phyloP scores from a whole-genome alignment of 2,113 vertebrate genomes.

The Triplophysa rosa region DNA sequence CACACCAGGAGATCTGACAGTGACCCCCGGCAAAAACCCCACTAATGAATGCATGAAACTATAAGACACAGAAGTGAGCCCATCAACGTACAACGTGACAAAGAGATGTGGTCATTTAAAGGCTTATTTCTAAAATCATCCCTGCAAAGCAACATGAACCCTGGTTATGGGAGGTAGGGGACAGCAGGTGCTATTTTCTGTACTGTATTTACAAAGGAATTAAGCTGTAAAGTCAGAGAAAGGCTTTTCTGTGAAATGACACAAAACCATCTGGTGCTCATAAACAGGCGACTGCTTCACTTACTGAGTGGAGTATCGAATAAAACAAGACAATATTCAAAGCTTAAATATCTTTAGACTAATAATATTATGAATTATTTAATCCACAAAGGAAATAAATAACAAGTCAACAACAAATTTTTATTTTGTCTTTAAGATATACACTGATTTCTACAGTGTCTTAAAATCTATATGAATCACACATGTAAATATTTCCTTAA shows the following conservation, averaged over 20 bases:
- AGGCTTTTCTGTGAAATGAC: slow-evolving; percentile 50
- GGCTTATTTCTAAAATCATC: slow-evolving; percentile 55
- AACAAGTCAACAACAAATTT: too few species aligned
- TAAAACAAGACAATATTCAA: background rate
- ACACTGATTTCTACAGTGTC: too few species aligned
- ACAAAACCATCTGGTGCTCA: slow-evolving; percentile 59
- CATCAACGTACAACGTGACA: slow-evolving; percentile 26
- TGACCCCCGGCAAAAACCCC: slow-evolving; percentile 4
- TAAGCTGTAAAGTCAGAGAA: slow-evolving; percentile 62
- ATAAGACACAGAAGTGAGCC: background rate
- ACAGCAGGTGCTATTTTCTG: slow-evolving; percentile 59
- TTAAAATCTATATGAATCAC: too few species aligned
- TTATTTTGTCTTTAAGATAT: too few species aligned
- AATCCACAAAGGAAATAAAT: too few species aligned
- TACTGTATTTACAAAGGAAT: slow-evolving; percentile 64
- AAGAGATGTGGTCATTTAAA: slow-evolving; percentile 42
- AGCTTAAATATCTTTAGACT: background rate
- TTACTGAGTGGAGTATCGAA: too few species aligned
- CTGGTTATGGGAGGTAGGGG: slow-evolving; percentile 24
- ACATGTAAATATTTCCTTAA: too few species aligned
- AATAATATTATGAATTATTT: too few species aligned
- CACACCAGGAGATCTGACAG: slow-evolving; percentile 45
- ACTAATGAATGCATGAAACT: slow-evolving; percentile 19
- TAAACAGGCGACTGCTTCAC: slow-evolving; percentile 6
- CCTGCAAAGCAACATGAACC: slow-evolving; percentile 32